Evolutionary conservation across 2,797 vertebrate genomes (phyloP).

Genomic region (Tarsius wallacei): DNA sequence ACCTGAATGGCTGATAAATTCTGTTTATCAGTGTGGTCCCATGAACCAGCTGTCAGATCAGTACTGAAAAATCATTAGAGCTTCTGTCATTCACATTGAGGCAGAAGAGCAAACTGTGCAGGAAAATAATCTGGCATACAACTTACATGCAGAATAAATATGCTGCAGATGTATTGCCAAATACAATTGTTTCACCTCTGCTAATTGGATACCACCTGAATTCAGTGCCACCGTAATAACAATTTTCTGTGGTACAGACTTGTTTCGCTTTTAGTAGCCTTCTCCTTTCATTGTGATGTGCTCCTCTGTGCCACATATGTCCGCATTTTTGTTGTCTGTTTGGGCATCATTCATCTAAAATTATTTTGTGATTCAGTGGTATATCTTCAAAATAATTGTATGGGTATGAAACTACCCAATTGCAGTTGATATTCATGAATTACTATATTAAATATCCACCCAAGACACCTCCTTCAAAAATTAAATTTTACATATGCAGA

Average conservation of each 20-base stretch:
- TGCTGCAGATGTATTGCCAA: constrained; percentile 85
- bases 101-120: constrained; percentile 94
- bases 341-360: constrained; percentile 61
- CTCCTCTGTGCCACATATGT: constrained; percentile 25
- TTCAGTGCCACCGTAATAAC: constrained; percentile 65
- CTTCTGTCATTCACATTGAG: constrained; percentile 93
- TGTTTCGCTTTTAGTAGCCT: constrained; percentile 71
- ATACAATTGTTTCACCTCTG: constrained; percentile 74
- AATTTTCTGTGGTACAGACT: constrained; percentile 87
- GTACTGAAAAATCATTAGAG: constrained; percentile 91
- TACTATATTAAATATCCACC: constrained; percentile 32
- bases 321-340: constrained; percentile 51
- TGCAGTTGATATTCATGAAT: constrained; percentile 16
- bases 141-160: constrained; percentile 86
- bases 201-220: constrained; percentile 85
- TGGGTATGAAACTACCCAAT: neutral
- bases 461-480: constrained; percentile 34
- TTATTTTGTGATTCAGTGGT: constrained; percentile 29
- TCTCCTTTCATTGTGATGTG: constrained; percentile 50
- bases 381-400: constrained; percentile 64
- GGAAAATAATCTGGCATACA: constrained; percentile 87
- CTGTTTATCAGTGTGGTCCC: constrained; percentile 93
- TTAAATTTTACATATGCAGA: constrained; percentile 53
- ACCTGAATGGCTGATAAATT: constrained; percentile 93
- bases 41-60: constrained; percentile 92